Evolutionary conservation across 2,888 invertebrate genomes (phyloP), one percentile per base, ranked within the genome.

Genomic region (Epistrophe eligans): DNA sequence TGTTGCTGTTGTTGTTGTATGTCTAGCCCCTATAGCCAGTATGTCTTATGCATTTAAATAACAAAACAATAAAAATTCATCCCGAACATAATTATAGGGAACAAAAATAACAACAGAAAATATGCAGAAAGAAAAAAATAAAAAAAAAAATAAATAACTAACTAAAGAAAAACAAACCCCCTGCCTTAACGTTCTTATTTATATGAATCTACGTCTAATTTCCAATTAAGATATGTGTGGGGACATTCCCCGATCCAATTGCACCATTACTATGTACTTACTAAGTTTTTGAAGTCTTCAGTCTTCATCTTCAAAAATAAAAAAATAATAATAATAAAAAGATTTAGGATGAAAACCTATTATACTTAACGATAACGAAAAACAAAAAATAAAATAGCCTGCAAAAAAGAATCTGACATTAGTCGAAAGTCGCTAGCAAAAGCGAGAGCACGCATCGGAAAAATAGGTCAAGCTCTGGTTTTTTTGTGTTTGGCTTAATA

Each of bases 51-150:
- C 55, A 4, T 58, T 15, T 24, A 66, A 66, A 66, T 35, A 66
- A 66, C 66, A 48, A 66, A 66, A 66, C 66, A 48, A 66, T 66
- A 48, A 66, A 43, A 48, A 66, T 48, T 66, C 48, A 66, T 66
- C 66, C 66, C 66, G 32, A 66, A 48, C 17, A 45, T 66, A 66
- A 64, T 64, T 64, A 43, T 35, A 60, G 48, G 28, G 40, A 66
- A 64, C 32, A 45, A 32, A 7, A 28, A 48, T 1, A 10, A 48
- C 0, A 48, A 24, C 8, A 17, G 11, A 45, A 11, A 66, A 28
- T 32, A 45, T 38, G 19, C 19, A 60, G n/a, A 45, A 66, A 4
- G 10, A 55, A 52, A 28, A 8, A 28, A 58, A 0, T 6, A 35
- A 17, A n/a, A n/a, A n/a, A n/a, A n/a, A n/a, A n/a, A n/a, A n/a